Percentiles rank a stretch among this genome's conserved stretches.
phyloP scores from a whole-genome alignment of 2,113 vertebrate genomes.

The Larimichthys crocea region DNA sequence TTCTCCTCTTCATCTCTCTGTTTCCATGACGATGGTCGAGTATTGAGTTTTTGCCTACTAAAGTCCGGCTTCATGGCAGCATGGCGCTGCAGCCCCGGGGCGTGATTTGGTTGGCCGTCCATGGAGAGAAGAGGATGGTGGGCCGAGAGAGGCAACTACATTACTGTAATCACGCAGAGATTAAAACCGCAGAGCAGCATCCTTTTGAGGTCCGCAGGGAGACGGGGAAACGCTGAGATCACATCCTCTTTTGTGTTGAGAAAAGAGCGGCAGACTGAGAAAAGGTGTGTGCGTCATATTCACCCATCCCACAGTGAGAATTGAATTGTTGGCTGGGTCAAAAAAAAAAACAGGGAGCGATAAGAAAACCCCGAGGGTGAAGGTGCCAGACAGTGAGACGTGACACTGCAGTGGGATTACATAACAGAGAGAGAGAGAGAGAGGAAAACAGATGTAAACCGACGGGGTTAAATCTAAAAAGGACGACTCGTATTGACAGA shows the following conservation, averaged over 20 bases:
- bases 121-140: constrained; percentile 5
- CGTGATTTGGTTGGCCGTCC: constrained; percentile 52
- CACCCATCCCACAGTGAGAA: constrained; percentile 2
- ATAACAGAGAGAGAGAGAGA: constrained; percentile 43
- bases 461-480: constrained; percentile 29
- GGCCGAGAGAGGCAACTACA: constrained; percentile 38
- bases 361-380: constrained; percentile 40
- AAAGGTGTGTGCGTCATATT: constrained; percentile 1
- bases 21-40: constrained; percentile 65
- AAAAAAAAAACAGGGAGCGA: constrained; percentile 36
- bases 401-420: constrained; percentile 43
- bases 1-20: constrained; percentile 13
- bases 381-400: constrained; percentile 26
- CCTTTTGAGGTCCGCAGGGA: constrained; percentile 52
- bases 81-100: constrained; percentile 20
- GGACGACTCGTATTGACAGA: constrained; percentile 40
- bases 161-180: constrained; percentile 68
- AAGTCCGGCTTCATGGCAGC: constrained; percentile 28
- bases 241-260: constrained; percentile 47
- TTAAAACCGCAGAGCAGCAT: constrained; percentile 67
- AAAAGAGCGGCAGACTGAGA: constrained; percentile 20
- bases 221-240: constrained; percentile 53
- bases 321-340: constrained; percentile 9
- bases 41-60: constrained; percentile 36
- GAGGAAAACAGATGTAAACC: constrained; percentile 23